These are phyloP conservation scores for Spodoptera littoralis DNA, from an alignment of 2,888 invertebrate species.

Conservation along the genomic window DNA sequence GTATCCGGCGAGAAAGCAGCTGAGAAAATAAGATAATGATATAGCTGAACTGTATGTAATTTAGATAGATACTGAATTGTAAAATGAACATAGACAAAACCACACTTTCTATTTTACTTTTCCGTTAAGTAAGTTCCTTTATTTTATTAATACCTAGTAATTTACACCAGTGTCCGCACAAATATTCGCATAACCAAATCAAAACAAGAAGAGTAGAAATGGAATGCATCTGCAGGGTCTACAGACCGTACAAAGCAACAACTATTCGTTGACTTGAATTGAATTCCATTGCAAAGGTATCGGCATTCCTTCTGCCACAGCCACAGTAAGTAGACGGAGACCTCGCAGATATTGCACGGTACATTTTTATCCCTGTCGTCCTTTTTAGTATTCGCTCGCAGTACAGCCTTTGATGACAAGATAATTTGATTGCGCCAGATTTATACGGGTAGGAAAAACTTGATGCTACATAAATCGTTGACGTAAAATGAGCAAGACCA, in stretches of 20 bases:
- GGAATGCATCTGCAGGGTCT: conserved; percentile 1
- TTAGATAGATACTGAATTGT: too few species aligned
- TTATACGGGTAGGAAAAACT: conserved; percentile 1
- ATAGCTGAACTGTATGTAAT: too few species aligned
- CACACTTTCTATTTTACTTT: too few species aligned
- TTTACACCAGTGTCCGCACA: too few species aligned
- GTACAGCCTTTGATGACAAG: conserved; percentile 10
- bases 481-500: conserved; percentile 8
- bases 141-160: too few species aligned
- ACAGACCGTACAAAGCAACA: background rate
- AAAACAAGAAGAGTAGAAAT: background rate
- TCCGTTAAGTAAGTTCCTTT: too few species aligned
- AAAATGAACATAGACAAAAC: too few species aligned
- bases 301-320: background rate
- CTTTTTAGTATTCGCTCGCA: conserved; percentile 5
- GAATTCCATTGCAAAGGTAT: conserved; percentile 17
- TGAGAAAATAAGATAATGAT: background rate
- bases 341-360: background rate
- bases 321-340: background rate
- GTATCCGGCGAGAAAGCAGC: background rate
- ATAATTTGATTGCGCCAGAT: conserved; percentile 18
- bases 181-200: too few species aligned
- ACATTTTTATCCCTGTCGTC: background rate
- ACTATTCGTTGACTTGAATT: conserved; percentile 7
- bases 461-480: conserved; percentile 3